phyloP scores from a whole-genome alignment of 2,113 vertebrate genomes.

The Thunnus maccoyii region DNA sequence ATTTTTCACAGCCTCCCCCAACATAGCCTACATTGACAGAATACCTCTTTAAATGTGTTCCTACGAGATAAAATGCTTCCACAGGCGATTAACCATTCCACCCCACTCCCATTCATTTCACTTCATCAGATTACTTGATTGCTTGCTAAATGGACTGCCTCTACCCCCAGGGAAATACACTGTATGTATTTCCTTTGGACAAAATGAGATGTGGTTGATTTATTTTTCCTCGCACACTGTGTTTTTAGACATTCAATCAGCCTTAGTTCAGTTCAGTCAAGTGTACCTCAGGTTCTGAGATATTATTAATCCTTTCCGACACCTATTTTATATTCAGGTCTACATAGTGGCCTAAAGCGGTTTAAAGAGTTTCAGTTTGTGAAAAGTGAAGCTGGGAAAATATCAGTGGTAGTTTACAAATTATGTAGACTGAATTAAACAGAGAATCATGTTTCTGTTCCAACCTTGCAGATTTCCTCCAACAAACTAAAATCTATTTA shows the following conservation, averaged over 20 bases:
- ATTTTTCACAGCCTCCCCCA: slow-evolving; percentile 71
- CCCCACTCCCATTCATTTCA: slow-evolving; percentile 69
- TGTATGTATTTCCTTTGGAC: slow-evolving; percentile 59
- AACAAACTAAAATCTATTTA: neutral
- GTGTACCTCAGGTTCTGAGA: slow-evolving; percentile 33
- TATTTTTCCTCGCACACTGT: slow-evolving; percentile 26
- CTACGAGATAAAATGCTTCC: slow-evolving; percentile 72
- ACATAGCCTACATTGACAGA: slow-evolving; percentile 59
- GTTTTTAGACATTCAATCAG: slow-evolving; percentile 49
- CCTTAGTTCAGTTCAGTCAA: slow-evolving; percentile 29
- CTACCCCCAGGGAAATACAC: slow-evolving; percentile 39
- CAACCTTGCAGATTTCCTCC: neutral
- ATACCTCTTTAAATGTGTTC: slow-evolving; percentile 75
- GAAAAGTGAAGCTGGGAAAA: slow-evolving; percentile 12
- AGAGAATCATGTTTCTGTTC: neutral
- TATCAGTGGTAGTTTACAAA: slow-evolving; percentile 1
- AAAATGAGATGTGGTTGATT: slow-evolving; percentile 53
- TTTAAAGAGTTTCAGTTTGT: slow-evolving; percentile 28
- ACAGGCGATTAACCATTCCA: slow-evolving; percentile 70
- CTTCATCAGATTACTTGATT: slow-evolving; percentile 74
- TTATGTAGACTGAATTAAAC: slow-evolving; percentile 18
- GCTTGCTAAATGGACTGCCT: slow-evolving; percentile 69
- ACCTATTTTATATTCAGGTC: slow-evolving; percentile 26
- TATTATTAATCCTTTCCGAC: slow-evolving; percentile 37
- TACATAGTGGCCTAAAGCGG: slow-evolving; percentile 26